phyloP scores from a whole-genome alignment of 1,140 invertebrate genomes.

The Musca vetustissima region DNA sequence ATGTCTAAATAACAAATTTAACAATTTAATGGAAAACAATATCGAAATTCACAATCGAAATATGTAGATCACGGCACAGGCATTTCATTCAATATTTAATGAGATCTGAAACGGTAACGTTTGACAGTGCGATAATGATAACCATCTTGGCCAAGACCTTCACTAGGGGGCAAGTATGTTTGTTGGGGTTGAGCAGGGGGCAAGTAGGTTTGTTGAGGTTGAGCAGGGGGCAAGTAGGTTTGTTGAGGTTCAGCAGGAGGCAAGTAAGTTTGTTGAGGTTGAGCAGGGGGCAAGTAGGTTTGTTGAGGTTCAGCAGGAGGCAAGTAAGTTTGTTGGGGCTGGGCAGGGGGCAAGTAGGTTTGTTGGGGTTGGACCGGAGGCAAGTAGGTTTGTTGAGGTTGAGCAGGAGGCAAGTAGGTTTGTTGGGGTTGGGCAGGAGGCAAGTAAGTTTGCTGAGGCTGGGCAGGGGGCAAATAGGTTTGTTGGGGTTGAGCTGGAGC shows the following conservation, averaged over 20 bases:
- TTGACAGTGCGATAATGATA: conserved; percentile 18
- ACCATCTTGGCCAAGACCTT: conserved; percentile 6
- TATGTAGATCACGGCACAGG: too few species aligned
- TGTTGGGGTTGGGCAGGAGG: conserved; percentile 20
- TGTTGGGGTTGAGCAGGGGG: not conserved
- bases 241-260: conserved; percentile 17
- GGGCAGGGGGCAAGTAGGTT: conserved; percentile 10
- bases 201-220: not conserved
- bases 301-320: conserved; percentile 11
- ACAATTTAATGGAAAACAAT: too few species aligned
- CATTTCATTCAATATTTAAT: not conserved
- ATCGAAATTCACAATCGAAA: too few species aligned
- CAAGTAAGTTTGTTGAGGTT: conserved; percentile 19
- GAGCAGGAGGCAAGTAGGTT: conserved; percentile 16
- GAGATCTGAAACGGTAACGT: conserved; percentile 24
- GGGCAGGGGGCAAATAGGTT: conserved; percentile 9
- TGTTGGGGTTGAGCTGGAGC: conserved; percentile 13
- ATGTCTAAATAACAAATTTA: too few species aligned
- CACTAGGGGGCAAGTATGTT: too few species aligned
- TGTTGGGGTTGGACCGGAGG: conserved; percentile 4
- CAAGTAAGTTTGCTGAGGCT: conserved; percentile 11
- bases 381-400: not conserved
- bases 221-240: conserved; percentile 19
- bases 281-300: conserved; percentile 12
- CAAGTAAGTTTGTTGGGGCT: conserved; percentile 16